Conservation (phyloP, 2,888 invertebrate genomes). For the Nebria brevicollis region DNA sequence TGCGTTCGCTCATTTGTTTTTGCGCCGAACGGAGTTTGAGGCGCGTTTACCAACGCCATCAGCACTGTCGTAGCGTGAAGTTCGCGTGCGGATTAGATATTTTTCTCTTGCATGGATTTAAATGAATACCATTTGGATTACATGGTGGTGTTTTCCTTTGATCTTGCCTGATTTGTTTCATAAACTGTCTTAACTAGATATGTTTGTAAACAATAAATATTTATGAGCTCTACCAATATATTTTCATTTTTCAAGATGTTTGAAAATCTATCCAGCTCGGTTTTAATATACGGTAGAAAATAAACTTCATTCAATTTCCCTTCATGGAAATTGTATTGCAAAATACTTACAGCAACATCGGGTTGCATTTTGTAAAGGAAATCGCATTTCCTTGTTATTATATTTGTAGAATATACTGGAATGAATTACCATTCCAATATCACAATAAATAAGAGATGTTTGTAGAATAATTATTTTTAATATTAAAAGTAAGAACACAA, state of each 20-base stretch:
- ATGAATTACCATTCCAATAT: no score
- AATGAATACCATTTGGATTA: slow-evolving; percentile 1
- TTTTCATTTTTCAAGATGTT: not conserved
- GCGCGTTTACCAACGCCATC: slow-evolving; percentile 1
- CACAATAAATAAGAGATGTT: no score
- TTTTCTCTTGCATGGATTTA: slow-evolving; percentile 13
- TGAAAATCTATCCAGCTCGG: not conserved
- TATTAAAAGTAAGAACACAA: no score
- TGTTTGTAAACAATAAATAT: no score
- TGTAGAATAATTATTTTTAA: no score
- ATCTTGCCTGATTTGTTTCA: no score
- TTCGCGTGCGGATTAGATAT: slow-evolving; percentile 5
- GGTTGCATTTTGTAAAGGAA: not conserved
- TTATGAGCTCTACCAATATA: no score
- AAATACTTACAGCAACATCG: not conserved
- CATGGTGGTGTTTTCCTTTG: not conserved
- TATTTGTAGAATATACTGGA: not conserved
- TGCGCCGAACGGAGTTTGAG: not conserved
- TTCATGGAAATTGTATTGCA: not conserved
- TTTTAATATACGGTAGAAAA: not conserved
- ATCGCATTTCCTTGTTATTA: not conserved
- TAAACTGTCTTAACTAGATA: no score
- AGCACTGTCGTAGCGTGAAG: not conserved
- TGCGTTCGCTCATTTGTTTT: slow-evolving; percentile 22
- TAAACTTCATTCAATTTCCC: not conserved